A percentile compares a stretch with the other conserved stretches of the same genome.
phyloP scores from a whole-genome alignment of 2,888 invertebrate genomes.

The Azorinus chamasolen region DNA sequence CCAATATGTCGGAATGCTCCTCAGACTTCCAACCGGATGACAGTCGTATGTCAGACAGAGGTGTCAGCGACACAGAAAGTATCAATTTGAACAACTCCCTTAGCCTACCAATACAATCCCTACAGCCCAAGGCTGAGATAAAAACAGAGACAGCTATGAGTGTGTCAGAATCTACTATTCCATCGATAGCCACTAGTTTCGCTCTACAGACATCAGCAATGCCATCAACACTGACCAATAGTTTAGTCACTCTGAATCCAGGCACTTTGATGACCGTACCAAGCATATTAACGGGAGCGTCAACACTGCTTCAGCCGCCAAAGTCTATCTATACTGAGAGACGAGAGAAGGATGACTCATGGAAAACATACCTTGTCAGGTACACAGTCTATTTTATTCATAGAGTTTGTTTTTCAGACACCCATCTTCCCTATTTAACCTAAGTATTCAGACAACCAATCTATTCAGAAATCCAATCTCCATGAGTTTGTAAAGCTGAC shows the following conservation, averaged over 20 bases:
- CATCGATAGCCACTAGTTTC: not conserved
- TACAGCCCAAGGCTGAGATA: slow-evolving; percentile 1
- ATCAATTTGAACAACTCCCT: slow-evolving; percentile 77
- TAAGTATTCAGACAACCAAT: too few species aligned
- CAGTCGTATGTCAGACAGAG: not conserved
- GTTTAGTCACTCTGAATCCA: slow-evolving; percentile 38
- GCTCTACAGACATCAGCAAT: not conserved
- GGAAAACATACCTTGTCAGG: slow-evolving; percentile 89
- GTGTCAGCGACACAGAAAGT: slow-evolving; percentile 39
- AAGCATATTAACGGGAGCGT: slow-evolving; percentile 32
- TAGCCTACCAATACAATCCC: slow-evolving; percentile 74
- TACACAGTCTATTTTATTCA: too few species aligned
- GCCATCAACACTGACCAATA: slow-evolving; percentile 26
- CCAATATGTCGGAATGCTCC: not conserved
- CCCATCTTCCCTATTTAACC: too few species aligned
- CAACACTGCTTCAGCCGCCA: slow-evolving; percentile 58
- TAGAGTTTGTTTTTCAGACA: too few species aligned
- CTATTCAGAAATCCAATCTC: too few species aligned
- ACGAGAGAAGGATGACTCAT: slow-evolving; percentile 88
- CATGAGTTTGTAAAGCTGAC: too few species aligned
- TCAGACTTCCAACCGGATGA: slow-evolving; percentile 7
- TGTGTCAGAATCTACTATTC: not conserved
- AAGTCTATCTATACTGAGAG: slow-evolving; percentile 72
- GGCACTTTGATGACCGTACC: slow-evolving; percentile 60
- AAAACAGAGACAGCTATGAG: not conserved